Base-by-base conservation (phyloP, 37 sponge, comb jelly and placozoan species). In the Eunapius fragilis region DNA sequence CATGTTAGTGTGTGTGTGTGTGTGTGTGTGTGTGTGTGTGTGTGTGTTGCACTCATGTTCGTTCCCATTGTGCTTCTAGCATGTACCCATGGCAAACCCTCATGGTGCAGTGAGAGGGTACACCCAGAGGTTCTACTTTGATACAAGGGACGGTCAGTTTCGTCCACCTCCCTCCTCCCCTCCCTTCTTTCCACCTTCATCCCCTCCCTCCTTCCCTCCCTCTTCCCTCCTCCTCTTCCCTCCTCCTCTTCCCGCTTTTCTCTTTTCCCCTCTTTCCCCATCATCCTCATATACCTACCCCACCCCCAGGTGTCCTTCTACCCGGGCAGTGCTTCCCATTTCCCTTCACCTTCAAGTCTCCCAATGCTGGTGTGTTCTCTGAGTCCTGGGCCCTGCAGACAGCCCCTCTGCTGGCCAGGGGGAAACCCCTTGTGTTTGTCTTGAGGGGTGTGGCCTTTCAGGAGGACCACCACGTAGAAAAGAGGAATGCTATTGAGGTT, bases 261-360 rank as follows among this genome's bases (percentile, higher is more conserved):
- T 78, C 37, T 12, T 6, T 41, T 12, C 45, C 48, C 41, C 41
- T 35, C 26, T 41, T 23, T 78, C 22, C 24, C 24, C 49, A 2
- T 71, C 27, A 3, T 70, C 2, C 71, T 70, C 3, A 4, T 75
- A 31, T 32, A 37, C 35, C 5, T 69, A 75, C 23, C 13, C 45
- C 19, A 33, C 37, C 45, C 27, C 48, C 47, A 92, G 95, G 95
- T 70, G 96, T 96, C n/a, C 72, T 98, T 11, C 88, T 92, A 48
- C 99, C 99, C 19, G 95, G 91, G 11, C 86, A 94, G 72, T 72
- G 72, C 26, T 24, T 93, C 32, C 48, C 83, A 31, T 86, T 98
- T 71, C 93, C 93, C 27, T 94, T 98, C 49, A 84, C 89, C 24
- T 98, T 98, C 90, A 96, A 96, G 92, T 92, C 97, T n/a, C 74